Base-by-base conservation (phyloP, 2,113 vertebrate species). In the Mohoua ochrocephala region DNA sequence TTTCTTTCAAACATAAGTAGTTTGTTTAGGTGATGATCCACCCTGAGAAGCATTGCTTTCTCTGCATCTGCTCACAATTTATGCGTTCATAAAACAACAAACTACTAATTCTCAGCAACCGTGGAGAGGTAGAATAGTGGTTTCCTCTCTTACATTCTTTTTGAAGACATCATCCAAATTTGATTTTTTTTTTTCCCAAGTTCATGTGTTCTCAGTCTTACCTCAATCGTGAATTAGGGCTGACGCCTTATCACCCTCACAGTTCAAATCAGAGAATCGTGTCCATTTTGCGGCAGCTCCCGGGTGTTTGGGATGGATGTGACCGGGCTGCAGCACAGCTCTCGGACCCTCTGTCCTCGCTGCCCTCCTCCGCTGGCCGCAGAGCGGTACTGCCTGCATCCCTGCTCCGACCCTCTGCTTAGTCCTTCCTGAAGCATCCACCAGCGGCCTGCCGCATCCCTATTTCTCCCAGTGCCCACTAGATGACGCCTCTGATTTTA, bases 401-500 rank as follows among this genome's bases (percentile, higher is more conserved):
- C 18, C 35, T 28, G n/a, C 52, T 23, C 52, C 9, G 0, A 7
- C 5, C 9, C 33, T 6, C n/a, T 3, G 47, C 39, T 17, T 5
- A 0, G 1, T 10, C 49, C 35, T 26, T 1, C 35, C 22, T 3
- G 35, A 4, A 18, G 30, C 41, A 2, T 4, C 41, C 26, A 0
- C 7, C 61, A 15, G 45, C 11, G 0, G 15, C 31, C 17, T 24
- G 41, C 13, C 27, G 24, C 73, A 23, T 87, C 65, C 75, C 61
- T 42, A 5, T 60, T 87, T n/a, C 95, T 85, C 16, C 23, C 73
- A 84, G 7, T 67, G 95, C 81, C 98, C 98, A 74, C 98, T 98
- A 98, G 98, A 97, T 97, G 98, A 92, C 95, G 95, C 95, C 93
- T 97, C 96, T 95, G 97, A 93, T 93, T 97, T 91, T 93, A 95